Evolutionary conservation across 2,888 invertebrate species (phyloP).

Genomic region (Drosophila phalerata): DNA sequence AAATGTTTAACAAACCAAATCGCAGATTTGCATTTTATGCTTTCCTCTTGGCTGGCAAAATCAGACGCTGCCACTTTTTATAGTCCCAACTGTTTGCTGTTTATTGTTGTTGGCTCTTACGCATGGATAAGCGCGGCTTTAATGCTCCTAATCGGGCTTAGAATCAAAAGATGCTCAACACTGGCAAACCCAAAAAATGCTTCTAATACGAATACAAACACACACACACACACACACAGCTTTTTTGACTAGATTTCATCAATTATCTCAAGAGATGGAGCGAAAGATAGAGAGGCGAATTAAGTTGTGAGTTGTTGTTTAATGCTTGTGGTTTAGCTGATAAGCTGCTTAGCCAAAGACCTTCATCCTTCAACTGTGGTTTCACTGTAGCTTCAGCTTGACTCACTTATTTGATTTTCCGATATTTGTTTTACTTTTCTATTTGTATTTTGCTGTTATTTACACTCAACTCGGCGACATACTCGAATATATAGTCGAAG

Average conservation of each 20-base stretch:
- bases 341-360: slow-evolving; percentile 50
- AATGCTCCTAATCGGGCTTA: slow-evolving; percentile 77
- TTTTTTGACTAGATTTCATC: slow-evolving; percentile 38
- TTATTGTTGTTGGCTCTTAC: slow-evolving; percentile 54
- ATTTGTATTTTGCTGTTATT: slow-evolving; percentile 55
- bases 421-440: slow-evolving; percentile 55
- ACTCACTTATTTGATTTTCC: slow-evolving; percentile 62
- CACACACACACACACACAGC: slow-evolving; percentile 5
- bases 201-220: slow-evolving; percentile 16
- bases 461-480: slow-evolving; percentile 45
- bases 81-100: slow-evolving; percentile 39
- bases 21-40: slow-evolving; percentile 81
- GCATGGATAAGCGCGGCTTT: slow-evolving; percentile 73
- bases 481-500: slow-evolving; percentile 36
- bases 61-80: slow-evolving; percentile 51
- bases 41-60: slow-evolving; percentile 47
- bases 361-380: slow-evolving; percentile 43
- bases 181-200: slow-evolving; percentile 26
- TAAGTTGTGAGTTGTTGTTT: slow-evolving; percentile 19
- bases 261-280: slow-evolving; percentile 31
- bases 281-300: slow-evolving; percentile 6
- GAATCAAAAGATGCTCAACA: slow-evolving; percentile 65
- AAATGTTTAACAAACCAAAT: slow-evolving; percentile 83
- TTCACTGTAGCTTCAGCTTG: slow-evolving; percentile 1
- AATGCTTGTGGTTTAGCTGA: slow-evolving; percentile 40